Evolutionary conservation across 2,797 vertebrate species (phyloP).

Genomic region (Cygnus olor): DNA sequence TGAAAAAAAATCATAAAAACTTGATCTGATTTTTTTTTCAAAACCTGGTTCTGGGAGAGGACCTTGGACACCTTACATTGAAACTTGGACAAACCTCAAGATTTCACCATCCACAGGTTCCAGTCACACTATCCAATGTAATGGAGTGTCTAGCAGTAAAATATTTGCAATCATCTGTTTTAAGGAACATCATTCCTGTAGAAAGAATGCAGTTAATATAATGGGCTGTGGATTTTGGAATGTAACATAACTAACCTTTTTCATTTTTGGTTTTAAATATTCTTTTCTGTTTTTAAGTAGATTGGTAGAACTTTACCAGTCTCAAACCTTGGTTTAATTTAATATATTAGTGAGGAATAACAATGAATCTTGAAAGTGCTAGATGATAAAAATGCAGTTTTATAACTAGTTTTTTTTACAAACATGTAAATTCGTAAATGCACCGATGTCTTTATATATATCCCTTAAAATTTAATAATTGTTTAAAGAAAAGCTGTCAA

Average conservation of each 20-base stretch:
- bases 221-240: slow-evolving; percentile 79
- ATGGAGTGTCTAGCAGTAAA: slow-evolving; percentile 82
- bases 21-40: slow-evolving; percentile 72
- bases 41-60: slow-evolving; percentile 77
- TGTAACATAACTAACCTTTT: slow-evolving; percentile 84
- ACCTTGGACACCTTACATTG: slow-evolving; percentile 79
- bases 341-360: slow-evolving; percentile 80
- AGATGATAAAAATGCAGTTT: slow-evolving; percentile 75
- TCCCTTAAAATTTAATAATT: slow-evolving; percentile 70
- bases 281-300: slow-evolving; percentile 75
- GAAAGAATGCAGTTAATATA: slow-evolving; percentile 81
- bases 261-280: slow-evolving; percentile 69
- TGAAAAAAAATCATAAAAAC: slow-evolving; percentile 83
- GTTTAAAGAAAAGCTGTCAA: slow-evolving; percentile 49
- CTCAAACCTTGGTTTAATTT: slow-evolving; percentile 81
- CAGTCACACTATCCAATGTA: slow-evolving; percentile 76
- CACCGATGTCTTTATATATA: slow-evolving; percentile 59
- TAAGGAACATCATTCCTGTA: slow-evolving; percentile 81
- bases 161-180: slow-evolving; percentile 79
- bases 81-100: slow-evolving; percentile 81
- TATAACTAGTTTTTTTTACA: slow-evolving; percentile 73
- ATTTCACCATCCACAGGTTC: slow-evolving; percentile 77
- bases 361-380: slow-evolving; percentile 74
- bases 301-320: slow-evolving; percentile 77
- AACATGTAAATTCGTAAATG: slow-evolving; percentile 72